Evolutionary conservation across 2,888 invertebrate species (phyloP).

Genomic region (Pristionchus exspectatus): DNA sequence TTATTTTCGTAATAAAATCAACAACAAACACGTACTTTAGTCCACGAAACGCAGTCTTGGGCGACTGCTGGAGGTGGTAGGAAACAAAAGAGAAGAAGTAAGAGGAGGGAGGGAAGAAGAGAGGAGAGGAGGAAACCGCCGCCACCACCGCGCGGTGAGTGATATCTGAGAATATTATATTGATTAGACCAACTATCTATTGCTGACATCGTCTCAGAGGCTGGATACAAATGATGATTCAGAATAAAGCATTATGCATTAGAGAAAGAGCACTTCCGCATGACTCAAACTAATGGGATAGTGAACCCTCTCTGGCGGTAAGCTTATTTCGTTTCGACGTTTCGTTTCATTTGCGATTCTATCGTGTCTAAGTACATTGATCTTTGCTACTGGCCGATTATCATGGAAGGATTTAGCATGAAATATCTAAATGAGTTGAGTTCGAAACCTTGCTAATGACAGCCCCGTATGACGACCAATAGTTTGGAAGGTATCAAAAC

Average conservation of each 20-base stretch:
- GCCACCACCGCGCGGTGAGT: neutral
- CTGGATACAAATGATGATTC: no score
- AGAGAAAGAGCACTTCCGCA: no score
- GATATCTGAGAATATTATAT: neutral
- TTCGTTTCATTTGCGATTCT: neutral
- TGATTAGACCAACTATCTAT: neutral
- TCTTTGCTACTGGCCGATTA: neutral
- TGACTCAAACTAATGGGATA: neutral
- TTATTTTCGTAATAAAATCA: neutral
- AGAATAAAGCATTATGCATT: no score
- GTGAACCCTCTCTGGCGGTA: neutral
- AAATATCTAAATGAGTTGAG: neutral
- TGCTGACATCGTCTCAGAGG: no score
- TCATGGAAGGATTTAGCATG: no score
- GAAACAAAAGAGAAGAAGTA: constrained; percentile 41
- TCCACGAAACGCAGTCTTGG: constrained; percentile 4
- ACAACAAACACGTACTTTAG: neutral
- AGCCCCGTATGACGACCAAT: no score
- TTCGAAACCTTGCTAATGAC: neutral
- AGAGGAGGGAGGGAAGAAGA: constrained; percentile 37
- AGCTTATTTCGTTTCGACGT: neutral
- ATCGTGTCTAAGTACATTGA: neutral
- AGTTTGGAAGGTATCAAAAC: no score
- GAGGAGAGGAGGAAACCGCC: neutral
- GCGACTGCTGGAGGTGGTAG: constrained; percentile 15